phyloP scores from a whole-genome alignment of 1,140 invertebrate species.

The Bombus superbus region DNA sequence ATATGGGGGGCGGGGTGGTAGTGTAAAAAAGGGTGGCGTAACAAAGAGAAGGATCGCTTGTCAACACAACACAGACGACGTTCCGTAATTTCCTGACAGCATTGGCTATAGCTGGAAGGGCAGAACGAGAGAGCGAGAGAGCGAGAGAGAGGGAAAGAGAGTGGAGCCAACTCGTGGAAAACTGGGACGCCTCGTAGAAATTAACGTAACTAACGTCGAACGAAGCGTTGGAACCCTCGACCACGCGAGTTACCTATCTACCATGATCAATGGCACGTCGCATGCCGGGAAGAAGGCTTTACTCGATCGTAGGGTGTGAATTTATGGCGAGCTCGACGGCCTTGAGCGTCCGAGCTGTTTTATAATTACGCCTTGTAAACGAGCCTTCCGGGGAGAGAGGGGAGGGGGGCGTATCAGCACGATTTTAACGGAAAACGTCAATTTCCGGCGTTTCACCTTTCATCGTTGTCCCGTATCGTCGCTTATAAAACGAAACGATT shows the following conservation, averaged over 20 bases:
- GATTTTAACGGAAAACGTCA: conserved; percentile 9
- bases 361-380: conserved; percentile 38
- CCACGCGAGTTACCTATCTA: conserved; percentile 48
- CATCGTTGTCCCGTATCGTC: background rate
- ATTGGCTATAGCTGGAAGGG: conserved; percentile 40
- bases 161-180: conserved; percentile 32
- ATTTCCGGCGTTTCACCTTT: background rate
- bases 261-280: conserved; percentile 66
- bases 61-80: conserved; percentile 54
- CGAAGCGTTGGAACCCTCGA: conserved; percentile 13
- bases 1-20: background rate
- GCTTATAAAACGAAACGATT: background rate
- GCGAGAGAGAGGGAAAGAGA: background rate
- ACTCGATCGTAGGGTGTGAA: conserved; percentile 40
- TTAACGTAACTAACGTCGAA: conserved; percentile 65
- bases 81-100: conserved; percentile 62
- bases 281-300: conserved; percentile 39
- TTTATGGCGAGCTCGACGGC: conserved; percentile 54
- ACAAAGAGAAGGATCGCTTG: conserved; percentile 59
- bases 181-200: conserved; percentile 58
- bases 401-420: background rate
- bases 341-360: conserved; percentile 41
- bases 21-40: conserved; percentile 16
- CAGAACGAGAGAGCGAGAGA: background rate
- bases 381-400: background rate